These are phyloP conservation scores for Tipula confusa DNA, from an alignment of 2,888 invertebrate genomes.

Conservation along the genomic window DNA sequence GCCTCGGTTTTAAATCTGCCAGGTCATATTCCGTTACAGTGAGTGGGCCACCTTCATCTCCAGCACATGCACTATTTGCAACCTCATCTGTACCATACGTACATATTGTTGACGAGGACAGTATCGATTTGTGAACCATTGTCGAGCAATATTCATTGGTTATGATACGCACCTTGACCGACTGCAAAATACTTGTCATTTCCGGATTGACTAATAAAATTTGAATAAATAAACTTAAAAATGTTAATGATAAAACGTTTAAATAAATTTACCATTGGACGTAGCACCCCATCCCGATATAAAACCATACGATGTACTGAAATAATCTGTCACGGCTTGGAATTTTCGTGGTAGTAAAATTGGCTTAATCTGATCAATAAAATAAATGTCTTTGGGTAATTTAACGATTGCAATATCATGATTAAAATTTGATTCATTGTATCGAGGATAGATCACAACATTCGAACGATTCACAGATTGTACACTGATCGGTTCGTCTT, in stretches of 20 bases:
- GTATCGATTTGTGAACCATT: not conserved
- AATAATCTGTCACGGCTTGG: not conserved
- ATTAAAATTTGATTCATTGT: not conserved
- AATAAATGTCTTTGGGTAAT: not conserved
- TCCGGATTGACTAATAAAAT: not conserved
- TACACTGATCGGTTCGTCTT: not conserved
- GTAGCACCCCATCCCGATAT: not conserved
- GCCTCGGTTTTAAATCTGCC: not conserved
- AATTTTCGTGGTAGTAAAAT: not conserved
- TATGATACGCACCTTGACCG: not conserved
- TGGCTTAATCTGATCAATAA: not conserved
- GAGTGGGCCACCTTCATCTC: not conserved
- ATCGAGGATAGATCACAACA: not conserved
- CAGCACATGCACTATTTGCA: not conserved
- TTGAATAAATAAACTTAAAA: not conserved
- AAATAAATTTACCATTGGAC: not conserved
- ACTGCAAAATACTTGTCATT: not conserved
- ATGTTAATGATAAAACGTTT: not conserved
- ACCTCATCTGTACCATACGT: not conserved
- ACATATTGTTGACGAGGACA: not conserved
- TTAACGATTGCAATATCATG: not conserved
- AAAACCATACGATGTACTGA: not conserved
- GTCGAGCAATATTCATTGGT: not conserved
- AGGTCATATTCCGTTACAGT: not conserved
- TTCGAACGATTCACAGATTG: not conserved